Evolutionary conservation across 2,888 invertebrate species (phyloP).

Genomic region (Andrena minutula): DNA sequence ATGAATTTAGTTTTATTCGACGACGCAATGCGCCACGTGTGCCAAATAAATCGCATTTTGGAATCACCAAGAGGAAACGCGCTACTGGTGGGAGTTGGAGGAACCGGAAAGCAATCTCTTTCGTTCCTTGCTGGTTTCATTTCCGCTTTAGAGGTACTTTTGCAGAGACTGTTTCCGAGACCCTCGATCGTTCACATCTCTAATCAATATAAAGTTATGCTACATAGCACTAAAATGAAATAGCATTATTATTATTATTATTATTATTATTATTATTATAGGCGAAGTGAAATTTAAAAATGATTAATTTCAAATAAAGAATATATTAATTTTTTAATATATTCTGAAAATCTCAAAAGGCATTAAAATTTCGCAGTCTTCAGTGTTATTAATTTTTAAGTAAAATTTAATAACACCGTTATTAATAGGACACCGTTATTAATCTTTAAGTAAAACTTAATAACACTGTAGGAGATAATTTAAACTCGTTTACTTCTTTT

Average conservation of each 20-base stretch:
- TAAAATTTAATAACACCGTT: neutral
- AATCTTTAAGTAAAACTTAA: neutral
- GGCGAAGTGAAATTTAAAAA: neutral
- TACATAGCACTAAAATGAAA: neutral
- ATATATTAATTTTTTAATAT: neutral
- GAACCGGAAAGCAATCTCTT: conserved; percentile 97
- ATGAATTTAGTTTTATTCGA: conserved; percentile 98
- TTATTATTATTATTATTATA: neutral
- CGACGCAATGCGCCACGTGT: conserved; percentile 97
- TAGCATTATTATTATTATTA: neutral
- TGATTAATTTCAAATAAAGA: neutral
- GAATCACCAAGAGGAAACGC: conserved; percentile 97
- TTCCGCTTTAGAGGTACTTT: conserved; percentile 90
- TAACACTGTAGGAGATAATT: neutral
- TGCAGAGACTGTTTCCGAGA: neutral
- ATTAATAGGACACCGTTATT: neutral
- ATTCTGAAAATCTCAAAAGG: no score
- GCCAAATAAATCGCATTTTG: conserved; percentile 95
- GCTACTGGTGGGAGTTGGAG: conserved; percentile 96
- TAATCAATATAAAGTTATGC: neutral
- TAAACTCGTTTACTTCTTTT: neutral
- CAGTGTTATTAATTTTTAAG: no score
- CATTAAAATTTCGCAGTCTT: no score
- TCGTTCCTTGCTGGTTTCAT: conserved; percentile 96
- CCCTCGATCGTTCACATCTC: neutral